Evolutionary conservation across 2,888 invertebrate genomes (phyloP).

Genomic region (Tiliacea aurago): DNA sequence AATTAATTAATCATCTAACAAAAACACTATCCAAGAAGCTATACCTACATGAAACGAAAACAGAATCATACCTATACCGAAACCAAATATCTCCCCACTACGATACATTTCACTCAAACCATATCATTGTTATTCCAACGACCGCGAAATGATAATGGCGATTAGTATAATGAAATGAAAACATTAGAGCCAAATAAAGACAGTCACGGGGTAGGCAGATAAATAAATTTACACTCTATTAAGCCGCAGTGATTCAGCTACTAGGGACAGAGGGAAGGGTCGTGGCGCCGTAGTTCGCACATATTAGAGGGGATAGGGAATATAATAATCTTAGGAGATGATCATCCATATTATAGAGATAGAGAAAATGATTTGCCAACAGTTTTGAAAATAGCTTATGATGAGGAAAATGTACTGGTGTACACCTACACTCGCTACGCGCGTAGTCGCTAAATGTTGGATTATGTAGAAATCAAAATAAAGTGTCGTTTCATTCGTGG

Average conservation of each 20-base stretch:
- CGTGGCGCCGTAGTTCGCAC: conserved; percentile 46
- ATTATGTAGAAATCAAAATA: not conserved
- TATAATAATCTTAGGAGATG: conserved; percentile 49
- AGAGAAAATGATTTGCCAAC: conserved; percentile 7
- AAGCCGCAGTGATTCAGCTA: conserved; percentile 82
- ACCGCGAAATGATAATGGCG: conserved; percentile 58
- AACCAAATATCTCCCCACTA: conserved; percentile 29
- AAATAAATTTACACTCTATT: conserved; percentile 85
- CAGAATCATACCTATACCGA: not conserved
- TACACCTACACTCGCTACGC: too few relatives aligned
- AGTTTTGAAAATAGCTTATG: not conserved
- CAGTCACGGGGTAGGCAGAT: conserved; percentile 69
- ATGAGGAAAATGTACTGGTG: not conserved
- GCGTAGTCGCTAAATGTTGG: not conserved
- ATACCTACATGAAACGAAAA: not conserved
- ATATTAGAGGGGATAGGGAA: conserved; percentile 40
- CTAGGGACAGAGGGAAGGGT: conserved; percentile 64
- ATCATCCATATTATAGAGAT: conserved; percentile 35
- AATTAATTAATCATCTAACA: conserved; percentile 1
- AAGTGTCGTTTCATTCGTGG: not conserved
- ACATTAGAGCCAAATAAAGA: conserved; percentile 67
- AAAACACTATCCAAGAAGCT: not conserved
- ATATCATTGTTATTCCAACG: conserved; percentile 63
- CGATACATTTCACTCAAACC: conserved; percentile 53
- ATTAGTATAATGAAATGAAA: conserved; percentile 69